Conservation (phyloP, 2,888 invertebrate species). For the Lasioglossum malachurum region DNA sequence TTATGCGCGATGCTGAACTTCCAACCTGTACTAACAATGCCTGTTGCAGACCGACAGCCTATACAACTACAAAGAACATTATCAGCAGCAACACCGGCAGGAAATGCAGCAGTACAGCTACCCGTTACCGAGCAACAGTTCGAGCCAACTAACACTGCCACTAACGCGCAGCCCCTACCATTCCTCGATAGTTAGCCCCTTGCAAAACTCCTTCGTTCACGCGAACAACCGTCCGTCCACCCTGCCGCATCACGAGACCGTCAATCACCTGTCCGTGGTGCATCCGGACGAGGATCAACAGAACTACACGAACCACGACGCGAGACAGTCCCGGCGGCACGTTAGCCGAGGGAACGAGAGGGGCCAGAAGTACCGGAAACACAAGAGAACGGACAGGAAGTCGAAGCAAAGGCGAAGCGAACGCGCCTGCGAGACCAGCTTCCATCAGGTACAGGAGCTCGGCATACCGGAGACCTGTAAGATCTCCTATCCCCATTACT, state of each 20-base stretch:
- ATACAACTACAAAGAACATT: constrained; percentile 84
- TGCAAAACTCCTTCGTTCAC: constrained; percentile 80
- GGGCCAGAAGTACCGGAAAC: constrained; percentile 71
- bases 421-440: constrained; percentile 77
- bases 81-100: constrained; percentile 81
- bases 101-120: constrained; percentile 85
- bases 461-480: constrained; percentile 82
- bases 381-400: constrained; percentile 73
- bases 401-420: constrained; percentile 76
- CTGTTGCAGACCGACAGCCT: constrained; percentile 84
- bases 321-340: constrained; percentile 70
- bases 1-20: constrained; percentile 35
- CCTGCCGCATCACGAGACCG: constrained; percentile 61
- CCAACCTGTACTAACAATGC: constrained; percentile 77
- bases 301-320: constrained; percentile 61
- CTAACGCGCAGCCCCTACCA: constrained; percentile 82
- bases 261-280: constrained; percentile 65
- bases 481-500: constrained; percentile 83
- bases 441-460: constrained; percentile 79
- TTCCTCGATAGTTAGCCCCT: constrained; percentile 81
- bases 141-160: constrained; percentile 83
- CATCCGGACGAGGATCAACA: constrained; percentile 72
- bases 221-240: constrained; percentile 77
- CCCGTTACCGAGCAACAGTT: constrained; percentile 83
- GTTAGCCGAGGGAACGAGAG: constrained; percentile 59